A percentile compares a stretch with the other conserved stretches of the same genome.
Conservation (phyloP, 2,888 invertebrate species). For the Lepidocyrtoides sp. region DNA sequence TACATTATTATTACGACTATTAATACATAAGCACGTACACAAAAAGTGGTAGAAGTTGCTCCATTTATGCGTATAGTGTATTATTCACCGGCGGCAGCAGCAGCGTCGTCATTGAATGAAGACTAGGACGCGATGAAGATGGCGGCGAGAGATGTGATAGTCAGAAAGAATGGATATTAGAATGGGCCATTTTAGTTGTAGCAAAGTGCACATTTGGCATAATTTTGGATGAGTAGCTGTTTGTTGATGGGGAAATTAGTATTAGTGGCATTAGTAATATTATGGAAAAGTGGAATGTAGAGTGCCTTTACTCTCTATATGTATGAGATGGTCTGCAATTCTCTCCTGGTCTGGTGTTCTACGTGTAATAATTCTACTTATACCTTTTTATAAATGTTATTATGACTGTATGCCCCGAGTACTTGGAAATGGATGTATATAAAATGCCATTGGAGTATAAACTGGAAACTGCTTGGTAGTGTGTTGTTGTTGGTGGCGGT, state of each 20-base stretch:
- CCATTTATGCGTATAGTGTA: constrained; percentile 20
- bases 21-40: constrained; percentile 46
- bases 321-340: neutral
- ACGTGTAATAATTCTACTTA: neutral
- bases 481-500: constrained; percentile 13
- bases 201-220: constrained; percentile 79
- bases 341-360: constrained; percentile 30
- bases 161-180: constrained; percentile 61
- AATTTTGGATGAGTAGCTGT: constrained; percentile 79
- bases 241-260: constrained; percentile 79
- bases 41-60: constrained; percentile 9
- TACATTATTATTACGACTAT: constrained; percentile 41
- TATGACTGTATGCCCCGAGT: neutral
- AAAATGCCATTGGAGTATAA: constrained; percentile 22
- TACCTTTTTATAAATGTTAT: too few relatives aligned
- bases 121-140: constrained; percentile 5
- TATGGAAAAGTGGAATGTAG: constrained; percentile 60
- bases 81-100: constrained; percentile 41
- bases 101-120: neutral
- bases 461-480: constrained; percentile 3
- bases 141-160: constrained; percentile 29
- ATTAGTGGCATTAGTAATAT: constrained; percentile 74
- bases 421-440: constrained; percentile 11
- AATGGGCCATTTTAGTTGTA: constrained; percentile 75
- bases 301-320: constrained; percentile 25